Conservation (phyloP, 2,113 vertebrate species). For the Pedetes capensis region DNA sequence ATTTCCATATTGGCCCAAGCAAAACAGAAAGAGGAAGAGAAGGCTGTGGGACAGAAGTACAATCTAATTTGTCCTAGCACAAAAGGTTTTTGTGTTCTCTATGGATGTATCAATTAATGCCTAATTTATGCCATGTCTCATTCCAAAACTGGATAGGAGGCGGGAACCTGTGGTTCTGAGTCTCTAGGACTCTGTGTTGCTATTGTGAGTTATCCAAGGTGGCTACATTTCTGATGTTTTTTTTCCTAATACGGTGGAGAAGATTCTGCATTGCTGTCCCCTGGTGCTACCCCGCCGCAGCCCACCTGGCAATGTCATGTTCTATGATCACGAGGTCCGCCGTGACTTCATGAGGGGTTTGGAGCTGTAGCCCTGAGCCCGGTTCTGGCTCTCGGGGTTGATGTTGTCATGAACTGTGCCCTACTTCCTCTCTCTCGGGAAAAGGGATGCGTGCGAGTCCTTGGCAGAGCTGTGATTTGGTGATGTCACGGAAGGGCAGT, state of each 20-base stretch:
- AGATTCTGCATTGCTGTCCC: neutral
- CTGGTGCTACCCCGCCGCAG: accelerated
- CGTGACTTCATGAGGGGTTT: neutral
- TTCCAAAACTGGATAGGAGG: neutral
- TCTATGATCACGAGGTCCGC: neutral
- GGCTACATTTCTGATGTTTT: neutral
- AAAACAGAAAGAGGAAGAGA: neutral
- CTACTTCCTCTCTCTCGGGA: neutral
- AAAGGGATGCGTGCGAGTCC: neutral
- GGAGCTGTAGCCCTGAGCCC: neutral
- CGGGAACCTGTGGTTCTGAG: neutral
- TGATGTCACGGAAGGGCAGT: neutral
- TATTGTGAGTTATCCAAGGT: neutral
- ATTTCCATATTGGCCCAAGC: constrained; percentile 37
- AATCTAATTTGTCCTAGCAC: neutral
- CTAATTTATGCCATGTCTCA: neutral
- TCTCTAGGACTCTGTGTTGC: neutral
- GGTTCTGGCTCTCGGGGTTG: neutral
- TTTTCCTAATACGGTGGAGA: neutral
- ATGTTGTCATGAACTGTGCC: neutral
- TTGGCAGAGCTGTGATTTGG: neutral
- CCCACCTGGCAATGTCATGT: neutral
- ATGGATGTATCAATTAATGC: neutral
- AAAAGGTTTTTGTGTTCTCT: neutral
- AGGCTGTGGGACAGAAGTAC: neutral